Conservation (phyloP, 2,797 vertebrate genomes). For the Synaphobranchus kaupii region DNA sequence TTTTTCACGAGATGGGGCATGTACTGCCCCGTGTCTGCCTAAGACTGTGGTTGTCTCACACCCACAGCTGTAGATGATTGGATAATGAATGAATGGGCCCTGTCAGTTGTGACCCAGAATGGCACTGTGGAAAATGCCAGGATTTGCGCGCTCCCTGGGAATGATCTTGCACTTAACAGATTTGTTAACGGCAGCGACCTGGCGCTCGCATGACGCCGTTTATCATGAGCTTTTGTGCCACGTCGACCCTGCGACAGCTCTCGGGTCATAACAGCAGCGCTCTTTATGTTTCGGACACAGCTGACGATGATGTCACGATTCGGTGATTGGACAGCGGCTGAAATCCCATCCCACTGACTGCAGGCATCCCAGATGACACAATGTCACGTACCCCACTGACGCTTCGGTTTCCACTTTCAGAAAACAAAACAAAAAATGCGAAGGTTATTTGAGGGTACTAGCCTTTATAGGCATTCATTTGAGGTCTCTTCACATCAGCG, state of each 20-base stretch:
- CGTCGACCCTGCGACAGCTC: conserved; percentile 13
- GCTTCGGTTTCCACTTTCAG: background rate
- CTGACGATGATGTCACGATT: conserved; percentile 37
- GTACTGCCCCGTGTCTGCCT: conserved; percentile 35
- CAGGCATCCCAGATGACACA: conserved; percentile 12
- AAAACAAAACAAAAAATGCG: background rate
- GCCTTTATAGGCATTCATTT: background rate
- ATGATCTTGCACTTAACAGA: conserved; percentile 22
- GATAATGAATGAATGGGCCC: conserved; percentile 34
- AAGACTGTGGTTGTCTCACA: conserved; percentile 34
- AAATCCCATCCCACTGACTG: background rate
- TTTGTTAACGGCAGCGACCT: conserved; percentile 21
- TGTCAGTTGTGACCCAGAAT: conserved; percentile 19
- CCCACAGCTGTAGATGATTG: conserved; percentile 27
- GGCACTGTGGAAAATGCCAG: conserved; percentile 24
- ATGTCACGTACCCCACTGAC: conserved; percentile 4
- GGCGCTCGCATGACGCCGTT: conserved; percentile 35
- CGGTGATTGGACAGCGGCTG: conserved; percentile 24
- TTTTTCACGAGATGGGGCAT: conserved; percentile 24
- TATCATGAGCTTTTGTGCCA: conserved; percentile 29
- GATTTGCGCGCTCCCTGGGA: conserved; percentile 16
- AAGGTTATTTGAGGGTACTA: background rate
- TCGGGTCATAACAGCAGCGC: conserved; percentile 36
- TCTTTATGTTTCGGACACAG: conserved; percentile 34
- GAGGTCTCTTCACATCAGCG: background rate